Conservation (phyloP, 2,113 vertebrate genomes). For the Muntiacus muntjak region DNA sequence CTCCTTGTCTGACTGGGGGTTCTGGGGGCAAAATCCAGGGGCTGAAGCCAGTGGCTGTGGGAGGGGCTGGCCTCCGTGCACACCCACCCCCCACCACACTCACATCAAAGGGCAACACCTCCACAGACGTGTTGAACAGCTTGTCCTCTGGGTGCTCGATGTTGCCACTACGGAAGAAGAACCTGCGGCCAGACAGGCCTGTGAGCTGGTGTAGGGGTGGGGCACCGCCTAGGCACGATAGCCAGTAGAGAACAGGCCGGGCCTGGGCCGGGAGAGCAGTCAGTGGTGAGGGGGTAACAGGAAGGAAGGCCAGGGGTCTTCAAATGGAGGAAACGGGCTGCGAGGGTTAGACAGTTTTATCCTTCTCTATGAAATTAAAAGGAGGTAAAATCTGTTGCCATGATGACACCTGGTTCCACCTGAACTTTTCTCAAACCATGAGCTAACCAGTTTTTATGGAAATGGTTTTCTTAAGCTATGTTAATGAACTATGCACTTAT, state of each 20-base stretch:
- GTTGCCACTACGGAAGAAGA: conserved; percentile 98
- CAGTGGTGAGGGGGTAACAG: not conserved
- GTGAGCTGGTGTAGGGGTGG: not conserved
- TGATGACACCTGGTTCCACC: not conserved
- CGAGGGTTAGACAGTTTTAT: not conserved
- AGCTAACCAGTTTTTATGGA: not conserved
- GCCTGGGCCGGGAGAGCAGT: not conserved
- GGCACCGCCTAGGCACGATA: not conserved
- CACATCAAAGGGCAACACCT: conserved; percentile 96
- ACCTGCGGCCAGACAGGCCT: conserved; percentile 81
- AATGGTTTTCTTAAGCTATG: not conserved
- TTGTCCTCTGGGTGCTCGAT: conserved; percentile 98
- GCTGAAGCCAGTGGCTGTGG: not conserved
- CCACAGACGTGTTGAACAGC: conserved; percentile 96
- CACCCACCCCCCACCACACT: conserved; percentile 70
- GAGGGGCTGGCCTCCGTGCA: not conserved
- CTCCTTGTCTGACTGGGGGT: conserved; percentile 94
- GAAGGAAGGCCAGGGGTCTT: not conserved
- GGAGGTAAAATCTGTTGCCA: not conserved
- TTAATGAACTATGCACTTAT: not conserved
- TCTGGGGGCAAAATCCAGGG: conserved; percentile 79
- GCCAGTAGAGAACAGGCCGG: not conserved
- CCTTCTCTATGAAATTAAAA: not conserved
- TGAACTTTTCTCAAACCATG: not conserved
- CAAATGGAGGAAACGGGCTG: not conserved